phyloP scores from a whole-genome alignment of 2,113 vertebrate genomes.

The Microtus oregoni region DNA sequence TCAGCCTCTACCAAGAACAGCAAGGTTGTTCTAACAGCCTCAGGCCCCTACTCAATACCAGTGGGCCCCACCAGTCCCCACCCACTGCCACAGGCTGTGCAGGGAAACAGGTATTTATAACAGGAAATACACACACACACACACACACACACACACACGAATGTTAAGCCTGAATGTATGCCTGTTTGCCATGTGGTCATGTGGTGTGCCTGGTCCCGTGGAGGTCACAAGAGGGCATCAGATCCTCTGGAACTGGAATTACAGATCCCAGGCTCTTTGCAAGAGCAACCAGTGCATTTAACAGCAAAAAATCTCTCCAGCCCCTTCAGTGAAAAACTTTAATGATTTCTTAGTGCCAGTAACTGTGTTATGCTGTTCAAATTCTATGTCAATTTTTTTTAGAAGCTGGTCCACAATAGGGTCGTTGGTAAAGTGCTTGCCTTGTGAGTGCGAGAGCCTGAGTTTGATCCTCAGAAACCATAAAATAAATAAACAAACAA shows the following conservation, averaged over 20 bases:
- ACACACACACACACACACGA: too few relatives aligned
- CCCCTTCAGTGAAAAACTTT: rapidly evolving
- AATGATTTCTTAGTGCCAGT: rapidly evolving
- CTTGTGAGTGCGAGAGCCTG: neutral
- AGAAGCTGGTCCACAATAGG: neutral
- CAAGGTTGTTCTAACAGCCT: too few relatives aligned
- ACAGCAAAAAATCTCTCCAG: neutral
- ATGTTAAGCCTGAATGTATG: neutral
- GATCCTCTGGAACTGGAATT: neutral
- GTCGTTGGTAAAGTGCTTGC: neutral
- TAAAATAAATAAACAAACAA: neutral
- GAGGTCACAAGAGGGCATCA: neutral
- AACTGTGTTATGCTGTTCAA: neutral
- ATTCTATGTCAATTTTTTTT: neutral
- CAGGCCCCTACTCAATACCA: rapidly evolving
- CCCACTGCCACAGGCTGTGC: neutral
- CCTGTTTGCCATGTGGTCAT: neutral
- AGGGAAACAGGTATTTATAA: rapidly evolving
- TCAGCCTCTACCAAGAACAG: neutral
- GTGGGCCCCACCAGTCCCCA: rapidly evolving
- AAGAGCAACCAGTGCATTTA: neutral
- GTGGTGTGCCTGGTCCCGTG: neutral
- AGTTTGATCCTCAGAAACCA: neutral
- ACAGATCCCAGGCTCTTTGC: neutral
- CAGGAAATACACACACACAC: too few relatives aligned